Evolutionary conservation across 2,888 invertebrate genomes (phyloP).

Genomic region (Acholoe squamosa): DNA sequence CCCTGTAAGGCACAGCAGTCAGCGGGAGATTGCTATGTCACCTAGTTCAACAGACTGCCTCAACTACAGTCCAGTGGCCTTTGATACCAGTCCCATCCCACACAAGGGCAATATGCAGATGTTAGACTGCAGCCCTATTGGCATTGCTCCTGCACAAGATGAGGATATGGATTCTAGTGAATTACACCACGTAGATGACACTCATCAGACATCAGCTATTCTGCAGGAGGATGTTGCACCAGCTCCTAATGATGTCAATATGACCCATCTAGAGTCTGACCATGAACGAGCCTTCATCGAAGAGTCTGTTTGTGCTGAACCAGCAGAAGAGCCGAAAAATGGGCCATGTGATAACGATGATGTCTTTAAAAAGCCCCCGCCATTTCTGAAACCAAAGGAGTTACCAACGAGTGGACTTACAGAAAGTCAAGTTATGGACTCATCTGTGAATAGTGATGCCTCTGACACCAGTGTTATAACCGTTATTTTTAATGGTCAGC

Average conservation of each 20-base stretch:
- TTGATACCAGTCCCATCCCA: slow-evolving; percentile 69
- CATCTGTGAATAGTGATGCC: slow-evolving; percentile 60
- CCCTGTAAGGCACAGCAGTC: slow-evolving; percentile 60
- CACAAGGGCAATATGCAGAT: slow-evolving; percentile 35
- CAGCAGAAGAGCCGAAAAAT: background rate
- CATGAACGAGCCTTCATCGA: slow-evolving; percentile 69
- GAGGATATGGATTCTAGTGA: slow-evolving; percentile 28
- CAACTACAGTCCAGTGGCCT: slow-evolving; percentile 61
- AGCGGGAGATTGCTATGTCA: slow-evolving; percentile 60
- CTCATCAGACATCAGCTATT: slow-evolving; percentile 26
- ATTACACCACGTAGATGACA: background rate
- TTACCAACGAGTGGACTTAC: background rate
- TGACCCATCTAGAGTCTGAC: slow-evolving; percentile 61
- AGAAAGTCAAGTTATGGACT: slow-evolving; percentile 51
- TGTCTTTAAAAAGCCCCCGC: slow-evolving; percentile 62
- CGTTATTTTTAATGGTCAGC: slow-evolving; percentile 60
- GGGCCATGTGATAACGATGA: background rate
- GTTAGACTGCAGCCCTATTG: slow-evolving; percentile 31
- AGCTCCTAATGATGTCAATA: slow-evolving; percentile 5
- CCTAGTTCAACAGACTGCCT: slow-evolving; percentile 49
- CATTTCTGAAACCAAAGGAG: slow-evolving; percentile 2
- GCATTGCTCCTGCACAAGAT: background rate
- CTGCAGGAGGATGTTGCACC: background rate
- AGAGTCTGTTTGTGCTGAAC: slow-evolving; percentile 48
- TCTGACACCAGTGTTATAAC: slow-evolving; percentile 64